Conservation (phyloP, 2,888 invertebrate species). For the Leucophora obtusa region DNA sequence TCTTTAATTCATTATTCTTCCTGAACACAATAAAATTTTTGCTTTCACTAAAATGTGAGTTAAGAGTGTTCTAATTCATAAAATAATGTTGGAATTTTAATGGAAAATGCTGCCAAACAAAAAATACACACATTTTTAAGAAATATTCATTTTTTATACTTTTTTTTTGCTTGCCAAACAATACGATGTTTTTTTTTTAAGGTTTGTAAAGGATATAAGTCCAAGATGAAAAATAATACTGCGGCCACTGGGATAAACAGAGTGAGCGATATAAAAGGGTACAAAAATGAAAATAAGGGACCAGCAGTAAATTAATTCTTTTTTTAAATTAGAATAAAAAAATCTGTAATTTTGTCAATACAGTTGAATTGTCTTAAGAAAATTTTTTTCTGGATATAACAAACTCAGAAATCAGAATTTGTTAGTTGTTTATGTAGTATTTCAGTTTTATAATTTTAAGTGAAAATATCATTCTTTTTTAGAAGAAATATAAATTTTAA, state of each 20-base stretch:
- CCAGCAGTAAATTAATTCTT: too few species aligned
- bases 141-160: slow-evolving; percentile 62
- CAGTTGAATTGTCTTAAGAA: too few species aligned
- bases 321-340: too few species aligned
- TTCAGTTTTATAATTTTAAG: too few species aligned
- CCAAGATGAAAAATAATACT: slow-evolving; percentile 20
- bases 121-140: slow-evolving; percentile 67
- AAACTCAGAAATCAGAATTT: too few species aligned
- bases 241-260: slow-evolving; percentile 7
- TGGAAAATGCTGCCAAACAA: slow-evolving; percentile 74
- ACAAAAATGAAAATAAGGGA: background rate
- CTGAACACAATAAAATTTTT: slow-evolving; percentile 17
- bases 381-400: too few species aligned
- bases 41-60: slow-evolving; percentile 33
- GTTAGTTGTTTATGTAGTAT: too few species aligned
- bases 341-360: too few species aligned
- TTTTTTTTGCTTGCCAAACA: slow-evolving; percentile 41
- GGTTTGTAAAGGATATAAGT: slow-evolving; percentile 48
- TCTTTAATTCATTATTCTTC: slow-evolving; percentile 72
- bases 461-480: too few species aligned
- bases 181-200: slow-evolving; percentile 17
- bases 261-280: background rate
- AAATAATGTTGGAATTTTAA: slow-evolving; percentile 75
- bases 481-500: too few species aligned
- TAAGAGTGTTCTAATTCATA: slow-evolving; percentile 57